Base-by-base conservation (phyloP, 2,797 vertebrate species). In the Hoplostethus mediterraneus region DNA sequence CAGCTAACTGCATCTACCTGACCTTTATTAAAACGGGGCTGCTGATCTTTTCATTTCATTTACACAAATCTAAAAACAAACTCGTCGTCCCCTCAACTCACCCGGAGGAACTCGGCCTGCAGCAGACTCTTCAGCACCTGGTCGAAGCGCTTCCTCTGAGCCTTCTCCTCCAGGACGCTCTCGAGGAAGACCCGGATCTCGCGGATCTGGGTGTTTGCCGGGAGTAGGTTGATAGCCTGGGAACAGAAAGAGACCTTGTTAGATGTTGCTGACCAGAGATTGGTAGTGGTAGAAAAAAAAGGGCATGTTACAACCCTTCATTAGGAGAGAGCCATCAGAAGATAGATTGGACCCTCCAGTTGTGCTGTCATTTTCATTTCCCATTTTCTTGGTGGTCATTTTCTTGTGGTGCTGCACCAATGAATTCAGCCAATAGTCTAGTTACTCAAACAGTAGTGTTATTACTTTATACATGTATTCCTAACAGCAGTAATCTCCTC, bases 61-160 rank as follows among this genome's bases (percentile, higher is more conserved):
- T 42, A 10, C 40, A 42, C 2, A 10, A 10, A 16, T 5, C 6
- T 45, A 6, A 48, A 16, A 31, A 13, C 38, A 13, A 21, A 16
- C 47, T 12, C 14, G 14, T n/a, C n/a, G 8, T 4, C 4, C 38
- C 51, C 21, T 5, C 28, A 21, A 84, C 95, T 80, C 84, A 99
- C 98, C 92, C 98, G 89, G 75, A 99, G 92, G 90, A 98, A 99
- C 90, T 99, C 97, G 0, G 98, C 97, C 90, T 98, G 97, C 42
- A 99, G 95, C 69, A 99, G 96, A 84, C 98, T 99, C 94, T 99
- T 99, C 76, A 99, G 94, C 38, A 99, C 95, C 94, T 99, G 98
- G 92, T 97, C 96, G 87, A 95, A 97, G 73, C 97, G 96, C 40
- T 96, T 99, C 88, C 94, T 97, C 90, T 97, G 96, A 10, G 97